Percentiles rank a stretch among this genome's conserved stretches.
Evolutionary conservation across 2,888 invertebrate genomes (phyloP).

Genomic region (Drosophila basisetae): DNA sequence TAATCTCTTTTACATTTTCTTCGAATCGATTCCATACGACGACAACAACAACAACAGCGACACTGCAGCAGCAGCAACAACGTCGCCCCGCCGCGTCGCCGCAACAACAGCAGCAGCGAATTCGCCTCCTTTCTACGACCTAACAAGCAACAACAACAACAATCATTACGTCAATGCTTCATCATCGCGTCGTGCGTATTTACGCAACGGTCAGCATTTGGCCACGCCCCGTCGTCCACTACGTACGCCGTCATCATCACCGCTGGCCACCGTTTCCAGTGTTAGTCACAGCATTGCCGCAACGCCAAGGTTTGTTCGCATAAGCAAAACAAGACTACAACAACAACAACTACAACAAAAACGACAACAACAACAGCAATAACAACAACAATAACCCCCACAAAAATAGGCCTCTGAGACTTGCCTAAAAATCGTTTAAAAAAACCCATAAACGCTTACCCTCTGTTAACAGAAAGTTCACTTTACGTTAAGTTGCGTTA

Average conservation of each 20-base stretch:
- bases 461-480: background rate
- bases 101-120: constrained; percentile 25
- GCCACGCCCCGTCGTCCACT: constrained; percentile 83
- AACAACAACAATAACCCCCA: constrained; percentile 18
- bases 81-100: constrained; percentile 35
- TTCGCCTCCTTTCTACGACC: constrained; percentile 49
- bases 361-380: constrained; percentile 14
- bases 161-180: constrained; percentile 60
- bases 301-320: constrained; percentile 85
- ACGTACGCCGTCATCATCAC: constrained; percentile 84
- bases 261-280: constrained; percentile 81
- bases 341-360: constrained; percentile 31
- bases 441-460: background rate
- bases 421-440: constrained; percentile 22
- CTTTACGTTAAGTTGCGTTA: background rate
- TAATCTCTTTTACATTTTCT: constrained; percentile 73
- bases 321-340: constrained; percentile 51
- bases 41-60: constrained; percentile 49
- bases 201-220: constrained; percentile 71
- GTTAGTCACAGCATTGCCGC: constrained; percentile 81
- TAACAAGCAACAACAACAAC: constrained; percentile 64
- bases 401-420: constrained; percentile 22
- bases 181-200: constrained; percentile 76
- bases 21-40: constrained; percentile 74
- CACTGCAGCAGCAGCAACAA: constrained; percentile 42